Base-by-base conservation (phyloP, 2,888 invertebrate species). In the Pseudoips prasinana region DNA sequence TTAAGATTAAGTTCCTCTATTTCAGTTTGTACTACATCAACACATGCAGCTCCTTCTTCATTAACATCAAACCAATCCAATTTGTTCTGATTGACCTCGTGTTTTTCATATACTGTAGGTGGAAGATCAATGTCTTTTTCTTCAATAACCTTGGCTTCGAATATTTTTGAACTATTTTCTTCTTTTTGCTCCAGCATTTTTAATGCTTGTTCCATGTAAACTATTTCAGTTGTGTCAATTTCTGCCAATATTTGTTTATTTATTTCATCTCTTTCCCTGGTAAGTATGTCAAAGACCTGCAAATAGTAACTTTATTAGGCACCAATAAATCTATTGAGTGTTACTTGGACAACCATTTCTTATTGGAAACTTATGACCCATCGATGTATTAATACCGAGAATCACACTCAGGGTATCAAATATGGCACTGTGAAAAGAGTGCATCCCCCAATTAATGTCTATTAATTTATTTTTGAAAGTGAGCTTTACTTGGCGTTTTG, bases 171-270 rank as follows among this genome's bases (percentile, higher is more conserved):
- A 30, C 71, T 81, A 25, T 61, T 64, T 44, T 77, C 90, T 80
- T 66, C 80, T 41, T 94, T 89, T 29, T 79, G 64, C 33, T 87
- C 84, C 5, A 96, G 82, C 68, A 94, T 90, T 29, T 91, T 76
- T 29, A 97, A 76, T 7, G 98, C 98, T 79, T 96, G 92, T 68
- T 97, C 93, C 48, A 97, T 92, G 66, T 95, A 98, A 57, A 94
- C 92, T 61, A 93, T 91, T 83, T 98, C 98, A 1, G 96, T 94
- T 59, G 92, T 93, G 48, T 93, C 91, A 52, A 92, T 92, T 68
- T 94, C 93, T 29, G 92, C 92, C 53, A 92, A 58, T 31, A 93
- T 82, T 65, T 93, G 92, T 2, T 73, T 69, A 47, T 90, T 63
- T 29, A 97, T 86, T 68, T 95, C 95, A 2, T 61, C 66, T 33